phyloP scores from a whole-genome alignment of 2,797 vertebrate species.

The Chelon auratus region DNA sequence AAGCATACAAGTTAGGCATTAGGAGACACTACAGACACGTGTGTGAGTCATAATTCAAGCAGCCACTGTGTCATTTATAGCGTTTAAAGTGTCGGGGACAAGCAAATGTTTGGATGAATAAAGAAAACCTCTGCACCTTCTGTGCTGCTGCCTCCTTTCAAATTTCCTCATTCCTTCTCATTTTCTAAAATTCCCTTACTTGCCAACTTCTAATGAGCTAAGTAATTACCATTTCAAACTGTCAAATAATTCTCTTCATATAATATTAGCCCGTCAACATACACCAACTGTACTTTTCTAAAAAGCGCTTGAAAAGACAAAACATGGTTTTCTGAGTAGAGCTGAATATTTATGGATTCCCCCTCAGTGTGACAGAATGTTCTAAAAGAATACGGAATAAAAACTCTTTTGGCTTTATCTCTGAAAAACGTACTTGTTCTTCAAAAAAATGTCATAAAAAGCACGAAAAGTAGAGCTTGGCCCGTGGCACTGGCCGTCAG shows the following conservation, averaged over 20 bases:
- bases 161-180: constrained; percentile 14
- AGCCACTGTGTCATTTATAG: constrained; percentile 13
- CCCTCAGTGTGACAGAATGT: background rate
- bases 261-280: background rate
- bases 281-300: background rate
- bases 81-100: constrained; percentile 22
- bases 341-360: background rate
- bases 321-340: background rate
- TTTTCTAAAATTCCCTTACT: background rate
- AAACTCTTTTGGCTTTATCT: too few relatives aligned
- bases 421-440: too few relatives aligned
- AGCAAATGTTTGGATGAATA: constrained; percentile 30
- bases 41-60: constrained; percentile 1
- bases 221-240: constrained; percentile 32
- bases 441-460: too few relatives aligned
- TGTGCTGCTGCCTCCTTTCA: constrained; percentile 25
- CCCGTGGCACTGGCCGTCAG: constrained; percentile 43
- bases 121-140: constrained; percentile 14
- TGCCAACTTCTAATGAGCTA: constrained; percentile 11
- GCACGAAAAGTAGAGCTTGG: constrained; percentile 34
- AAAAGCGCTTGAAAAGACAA: background rate
- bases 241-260: constrained; percentile 2
- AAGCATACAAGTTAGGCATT: background rate
- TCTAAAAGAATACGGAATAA: too few relatives aligned
- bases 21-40: constrained; percentile 6